Base-by-base conservation (phyloP, 2,888 invertebrate species). In the Callyntrura sp. region DNA sequence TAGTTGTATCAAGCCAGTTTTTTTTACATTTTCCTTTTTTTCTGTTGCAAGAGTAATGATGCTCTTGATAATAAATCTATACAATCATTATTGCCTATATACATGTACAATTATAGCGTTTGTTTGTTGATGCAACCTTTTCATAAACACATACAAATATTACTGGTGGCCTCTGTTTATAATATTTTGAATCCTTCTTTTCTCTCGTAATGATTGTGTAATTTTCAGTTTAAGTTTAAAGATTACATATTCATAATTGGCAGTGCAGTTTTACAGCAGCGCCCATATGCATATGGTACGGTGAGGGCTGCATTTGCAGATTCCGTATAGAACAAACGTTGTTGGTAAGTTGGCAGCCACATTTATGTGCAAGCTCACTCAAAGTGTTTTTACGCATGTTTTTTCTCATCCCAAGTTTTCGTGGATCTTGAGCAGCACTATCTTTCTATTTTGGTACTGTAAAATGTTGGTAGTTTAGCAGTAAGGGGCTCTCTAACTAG, bases 21-120 rank as follows among this genome's bases (percentile, higher is more conserved):
- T 68, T n/a, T 35, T 68, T 68, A 35, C 35, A 43, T 68, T 68
- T 68, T 68, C 68, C 17, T 68, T 68, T 68, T 51, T 68, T 35
- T 43, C 11, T 35, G 14, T 43, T 68, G 14, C 35, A 35, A 68
- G 2, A 57, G 14, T 28, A 28, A 65, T 65, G 25, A 65, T 28
- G 14, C 65, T 65, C 12, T 43, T 68, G 68, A 68, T 68, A 35
- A 43, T 43, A 17, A 20, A 51, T 51, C 51, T 60, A 43, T 1
- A 65, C 12, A 28, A 68, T 51, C 12, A 65, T 65, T 28, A 65
- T 35, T 35, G 35, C 6, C 35, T 65, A 28, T 6, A 14, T 14
- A 65, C 14, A 12, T 6, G 25, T 14, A 65, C 14, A 12, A 68
- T 68, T 0, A 70, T 43, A 48, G 45, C 43, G 17, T 43, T 35